phyloP scores from a whole-genome alignment of 1,140 invertebrate species.

The Habropoda laboriosa region DNA sequence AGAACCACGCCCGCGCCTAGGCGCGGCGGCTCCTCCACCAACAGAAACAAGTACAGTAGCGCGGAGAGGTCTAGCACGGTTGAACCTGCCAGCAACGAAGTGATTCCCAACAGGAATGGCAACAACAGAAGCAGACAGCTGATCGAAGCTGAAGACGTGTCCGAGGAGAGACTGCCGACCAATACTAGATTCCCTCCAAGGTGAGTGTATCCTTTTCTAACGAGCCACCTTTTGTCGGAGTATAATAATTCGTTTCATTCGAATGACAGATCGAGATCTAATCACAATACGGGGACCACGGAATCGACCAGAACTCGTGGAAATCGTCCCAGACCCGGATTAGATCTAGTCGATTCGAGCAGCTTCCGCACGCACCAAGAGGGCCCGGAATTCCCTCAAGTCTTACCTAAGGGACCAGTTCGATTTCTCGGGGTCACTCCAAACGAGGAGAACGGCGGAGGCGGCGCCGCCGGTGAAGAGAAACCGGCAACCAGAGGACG shows the following conservation, averaged over 20 bases:
- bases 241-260: not conserved
- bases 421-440: slow-evolving; percentile 84
- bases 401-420: slow-evolving; percentile 82
- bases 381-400: slow-evolving; percentile 81
- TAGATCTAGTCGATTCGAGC: slow-evolving; percentile 90
- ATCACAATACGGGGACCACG: slow-evolving; percentile 78
- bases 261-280: slow-evolving; percentile 73
- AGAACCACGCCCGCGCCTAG: slow-evolving; percentile 77
- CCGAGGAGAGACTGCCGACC: slow-evolving; percentile 87
- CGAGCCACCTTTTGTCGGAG: not conserved
- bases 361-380: slow-evolving; percentile 89
- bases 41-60: slow-evolving; percentile 86
- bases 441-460: slow-evolving; percentile 81
- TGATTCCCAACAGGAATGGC: slow-evolving; percentile 84
- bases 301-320: slow-evolving; percentile 81
- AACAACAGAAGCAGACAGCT: slow-evolving; percentile 83
- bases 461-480: no score
- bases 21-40: slow-evolving; percentile 64
- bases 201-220: no score
- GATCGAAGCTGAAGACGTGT: slow-evolving; percentile 78
- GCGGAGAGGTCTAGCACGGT: slow-evolving; percentile 84
- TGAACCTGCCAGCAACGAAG: slow-evolving; percentile 86
- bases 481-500: slow-evolving; percentile 61
- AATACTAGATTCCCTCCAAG: slow-evolving; percentile 91
- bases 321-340: slow-evolving; percentile 85